Percentiles rank a stretch among this genome's conserved stretches.
phyloP scores from a whole-genome alignment of 1,140 invertebrate species.

The Drosophila biarmipes region DNA sequence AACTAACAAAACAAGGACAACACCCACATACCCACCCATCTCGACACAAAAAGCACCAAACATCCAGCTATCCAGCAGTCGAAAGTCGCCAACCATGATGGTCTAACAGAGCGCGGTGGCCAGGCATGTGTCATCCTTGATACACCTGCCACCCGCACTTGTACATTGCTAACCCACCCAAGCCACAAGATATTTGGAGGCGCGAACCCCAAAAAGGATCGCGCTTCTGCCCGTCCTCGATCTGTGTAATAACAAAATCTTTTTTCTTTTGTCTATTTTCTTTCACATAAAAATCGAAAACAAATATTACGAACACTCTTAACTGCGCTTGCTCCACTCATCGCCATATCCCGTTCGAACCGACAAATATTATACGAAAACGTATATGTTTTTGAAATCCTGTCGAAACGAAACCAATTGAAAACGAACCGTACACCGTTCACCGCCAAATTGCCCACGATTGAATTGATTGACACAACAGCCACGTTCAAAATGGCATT shows the following conservation, averaged over 20 bases:
- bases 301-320: constrained; percentile 71
- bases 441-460: constrained; percentile 17
- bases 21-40: constrained; percentile 37
- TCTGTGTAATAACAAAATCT: constrained; percentile 78
- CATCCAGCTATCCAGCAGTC: constrained; percentile 35
- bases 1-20: constrained; percentile 26
- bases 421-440: constrained; percentile 37
- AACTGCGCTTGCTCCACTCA: constrained; percentile 80
- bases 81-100: constrained; percentile 30
- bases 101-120: constrained; percentile 27
- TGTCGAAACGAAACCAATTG: constrained; percentile 60
- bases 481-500: constrained; percentile 84
- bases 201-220: constrained; percentile 48
- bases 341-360: constrained; percentile 53
- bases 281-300: constrained; percentile 70
- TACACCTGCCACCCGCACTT: constrained; percentile 37
- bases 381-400: constrained; percentile 53
- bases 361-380: constrained; percentile 37
- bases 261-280: constrained; percentile 82
- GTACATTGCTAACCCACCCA: constrained; percentile 65
- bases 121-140: constrained; percentile 56
- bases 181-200: constrained; percentile 34
- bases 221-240: constrained; percentile 62
- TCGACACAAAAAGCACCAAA: constrained; percentile 41
- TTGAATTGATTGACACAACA: constrained; percentile 31